Evolutionary conservation across 2,797 vertebrate genomes (phyloP), one percentile per base, ranked within the genome.

Genomic region (Centropyge bicolor): DNA sequence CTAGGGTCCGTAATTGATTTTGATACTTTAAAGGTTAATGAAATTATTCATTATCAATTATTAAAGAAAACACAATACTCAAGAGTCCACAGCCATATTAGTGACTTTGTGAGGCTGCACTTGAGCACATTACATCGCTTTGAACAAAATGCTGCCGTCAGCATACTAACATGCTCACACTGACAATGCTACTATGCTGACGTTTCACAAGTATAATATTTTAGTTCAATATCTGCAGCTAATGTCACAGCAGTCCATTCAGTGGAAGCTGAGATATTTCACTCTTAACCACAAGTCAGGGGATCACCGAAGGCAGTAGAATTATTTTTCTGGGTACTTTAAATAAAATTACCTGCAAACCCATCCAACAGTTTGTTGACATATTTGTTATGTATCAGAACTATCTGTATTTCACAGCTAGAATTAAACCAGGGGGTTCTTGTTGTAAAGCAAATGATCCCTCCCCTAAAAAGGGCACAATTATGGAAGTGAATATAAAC

Each of bases 401-500:
- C 5, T 14, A 45, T 14, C 14, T 45, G 43, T 16, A 13, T 45
- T 45, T 73, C 36, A 49, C 35, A 40, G 40, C 27, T 55, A 59
- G 48, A 78, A 61, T 81, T 3, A 62, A 70, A 71, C 49, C 60
- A 43, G 35, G 41, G 8, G 40, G 64, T 68, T 70, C 31, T 68
- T 59, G 74, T 40, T 31, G 27, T 31, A 31, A 31, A 31, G 27
- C 27, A 31, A 31, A 31, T 31, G 27, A 31, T 2, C 4, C 27
- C 27, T 4, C 27, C 48, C 48, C 9, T 10, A 22, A 52, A 76
- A 2, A 40, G 13, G 61, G 59, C 27, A 73, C 17, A 57, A 40
- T 41, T 62, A 61, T 38, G 66, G 51, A 74, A 41, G 48, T 62
- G 16, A 31, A 31, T 31, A 31, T 31, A 31, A 31, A 31, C 2